Percentiles rank a stretch among this genome's conserved stretches.
phyloP scores from a whole-genome alignment of 2,113 vertebrate species.

The Aegotheles bennettii region DNA sequence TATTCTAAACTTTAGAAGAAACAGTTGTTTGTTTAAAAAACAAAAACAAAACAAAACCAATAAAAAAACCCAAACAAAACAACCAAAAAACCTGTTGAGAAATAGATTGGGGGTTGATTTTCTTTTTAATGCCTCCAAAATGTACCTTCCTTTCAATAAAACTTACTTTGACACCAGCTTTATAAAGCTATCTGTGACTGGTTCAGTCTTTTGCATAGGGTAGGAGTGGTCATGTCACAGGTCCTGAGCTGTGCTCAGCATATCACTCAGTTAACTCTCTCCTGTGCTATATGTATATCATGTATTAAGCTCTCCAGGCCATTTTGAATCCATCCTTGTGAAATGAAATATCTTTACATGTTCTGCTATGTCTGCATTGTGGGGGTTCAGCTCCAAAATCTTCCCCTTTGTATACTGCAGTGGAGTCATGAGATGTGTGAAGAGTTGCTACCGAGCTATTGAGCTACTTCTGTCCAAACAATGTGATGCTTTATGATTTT shows the following conservation, averaged over 20 bases:
- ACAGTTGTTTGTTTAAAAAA: not conserved
- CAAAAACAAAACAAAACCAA: not conserved
- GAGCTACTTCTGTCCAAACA: not conserved
- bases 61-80: not conserved
- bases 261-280: accelerated
- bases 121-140: not conserved
- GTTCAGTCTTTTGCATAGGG: not conserved
- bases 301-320: not conserved
- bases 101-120: not conserved
- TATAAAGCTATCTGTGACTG: not conserved
- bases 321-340: not conserved
- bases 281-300: not conserved
- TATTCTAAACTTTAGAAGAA: not conserved
- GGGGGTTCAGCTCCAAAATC: not conserved
- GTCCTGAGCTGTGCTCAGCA: not conserved
- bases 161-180: not conserved
- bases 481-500: not conserved
- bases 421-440: not conserved
- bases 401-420: not conserved
- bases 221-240: not conserved
- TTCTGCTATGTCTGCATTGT: not conserved
- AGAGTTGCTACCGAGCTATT: no score
- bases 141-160: not conserved
- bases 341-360: not conserved
- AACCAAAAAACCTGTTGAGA: not conserved